These are phyloP conservation scores for Barypeithes pellucidus DNA, from an alignment of 2,888 invertebrate species.

Conservation along the genomic window DNA sequence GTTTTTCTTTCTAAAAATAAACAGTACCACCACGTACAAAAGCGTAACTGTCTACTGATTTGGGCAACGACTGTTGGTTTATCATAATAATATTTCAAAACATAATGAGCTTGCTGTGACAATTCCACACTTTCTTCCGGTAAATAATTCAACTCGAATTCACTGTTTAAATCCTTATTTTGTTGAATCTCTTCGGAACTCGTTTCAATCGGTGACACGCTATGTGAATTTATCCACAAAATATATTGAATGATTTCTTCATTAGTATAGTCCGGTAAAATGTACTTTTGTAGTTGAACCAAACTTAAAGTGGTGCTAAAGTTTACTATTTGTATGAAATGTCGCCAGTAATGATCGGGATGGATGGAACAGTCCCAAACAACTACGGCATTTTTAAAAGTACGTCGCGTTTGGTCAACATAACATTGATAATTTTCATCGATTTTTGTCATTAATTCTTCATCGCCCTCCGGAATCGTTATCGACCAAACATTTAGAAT, in stretches of 20 bases:
- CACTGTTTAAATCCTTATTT: neutral
- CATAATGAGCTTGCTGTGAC: neutral
- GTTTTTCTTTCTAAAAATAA: neutral
- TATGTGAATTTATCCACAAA: neutral
- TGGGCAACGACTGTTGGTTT: neutral
- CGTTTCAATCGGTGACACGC: neutral
- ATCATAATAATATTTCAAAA: neutral
- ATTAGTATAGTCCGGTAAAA: neutral
- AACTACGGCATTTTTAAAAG: neutral
- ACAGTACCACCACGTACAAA: slow-evolving; percentile 3
- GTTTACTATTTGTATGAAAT: neutral
- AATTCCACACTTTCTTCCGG: neutral
- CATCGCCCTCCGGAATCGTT: neutral
- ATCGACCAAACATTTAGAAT: neutral
- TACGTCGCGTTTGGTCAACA: neutral
- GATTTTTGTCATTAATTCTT: neutral
- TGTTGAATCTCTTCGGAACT: neutral
- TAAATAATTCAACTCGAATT: neutral
- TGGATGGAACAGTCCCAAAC: slow-evolving; percentile 8
- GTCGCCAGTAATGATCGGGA: slow-evolving; percentile 1
- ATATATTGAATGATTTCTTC: slow-evolving; percentile 1
- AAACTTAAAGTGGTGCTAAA: slow-evolving; percentile 4
- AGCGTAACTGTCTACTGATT: neutral
- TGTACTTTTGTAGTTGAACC: neutral
- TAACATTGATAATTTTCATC: neutral